Conservation (phyloP, 2,888 invertebrate genomes). For the Drosophila lutescens region DNA sequence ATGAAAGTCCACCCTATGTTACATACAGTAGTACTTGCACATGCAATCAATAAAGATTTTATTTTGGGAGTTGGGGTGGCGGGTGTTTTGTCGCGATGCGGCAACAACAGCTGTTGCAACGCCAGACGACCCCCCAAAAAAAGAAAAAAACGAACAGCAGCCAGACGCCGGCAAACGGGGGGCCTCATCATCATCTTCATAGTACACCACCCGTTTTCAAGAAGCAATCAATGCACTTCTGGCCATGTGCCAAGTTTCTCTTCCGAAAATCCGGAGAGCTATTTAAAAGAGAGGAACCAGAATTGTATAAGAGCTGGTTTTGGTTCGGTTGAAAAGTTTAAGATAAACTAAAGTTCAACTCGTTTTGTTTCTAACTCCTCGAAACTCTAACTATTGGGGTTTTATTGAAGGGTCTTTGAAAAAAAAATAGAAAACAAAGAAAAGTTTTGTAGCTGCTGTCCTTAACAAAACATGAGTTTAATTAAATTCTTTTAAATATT, state of each 20-base stretch:
- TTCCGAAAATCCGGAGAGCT: constrained; percentile 45
- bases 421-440: too few species aligned
- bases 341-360: constrained; percentile 16
- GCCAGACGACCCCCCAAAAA: constrained; percentile 41
- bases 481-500: too few species aligned
- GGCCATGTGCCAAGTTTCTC: constrained; percentile 82
- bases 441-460: too few species aligned
- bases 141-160: constrained; percentile 57
- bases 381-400: not conserved
- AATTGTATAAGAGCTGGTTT: constrained; percentile 25
- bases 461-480: too few species aligned
- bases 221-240: constrained; percentile 78
- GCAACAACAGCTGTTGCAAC: constrained; percentile 77
- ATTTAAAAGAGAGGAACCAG: constrained; percentile 13
- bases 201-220: constrained; percentile 44
- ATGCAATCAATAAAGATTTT: constrained; percentile 77
- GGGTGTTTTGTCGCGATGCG: constrained; percentile 61
- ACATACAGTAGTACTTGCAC: constrained; percentile 40
- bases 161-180: constrained; percentile 66
- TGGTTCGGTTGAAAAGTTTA: constrained; percentile 2
- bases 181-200: constrained; percentile 52
- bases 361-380: not conserved
- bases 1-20: constrained; percentile 18
- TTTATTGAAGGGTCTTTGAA: not conserved
- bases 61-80: constrained; percentile 26